phyloP scores from a whole-genome alignment of 2,797 vertebrate species.

The Dryobates pubescens region DNA sequence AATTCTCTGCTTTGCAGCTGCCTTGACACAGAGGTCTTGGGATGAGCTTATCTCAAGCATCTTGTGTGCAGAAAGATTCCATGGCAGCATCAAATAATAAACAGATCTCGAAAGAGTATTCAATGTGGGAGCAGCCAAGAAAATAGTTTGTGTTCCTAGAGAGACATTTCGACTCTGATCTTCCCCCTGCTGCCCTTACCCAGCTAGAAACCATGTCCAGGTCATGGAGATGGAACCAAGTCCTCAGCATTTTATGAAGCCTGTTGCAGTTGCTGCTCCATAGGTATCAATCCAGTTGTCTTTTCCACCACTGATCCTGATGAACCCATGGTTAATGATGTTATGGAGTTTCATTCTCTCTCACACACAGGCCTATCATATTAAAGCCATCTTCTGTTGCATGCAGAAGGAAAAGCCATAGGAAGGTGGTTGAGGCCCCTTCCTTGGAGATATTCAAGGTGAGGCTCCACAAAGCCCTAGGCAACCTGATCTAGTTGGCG shows the following conservation, averaged over 20 bases:
- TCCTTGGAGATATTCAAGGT: no score
- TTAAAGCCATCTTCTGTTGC: not conserved
- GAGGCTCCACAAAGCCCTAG: no score
- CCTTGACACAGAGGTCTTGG: constrained; percentile 9
- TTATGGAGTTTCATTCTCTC: not conserved
- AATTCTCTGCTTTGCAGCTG: not conserved
- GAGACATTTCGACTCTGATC: not conserved
- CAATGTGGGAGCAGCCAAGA: not conserved
- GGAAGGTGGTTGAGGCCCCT: no score
- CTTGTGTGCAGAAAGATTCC: constrained; percentile 22
- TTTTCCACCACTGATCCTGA: not conserved
- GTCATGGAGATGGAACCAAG: not conserved
- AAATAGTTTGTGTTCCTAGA: not conserved
- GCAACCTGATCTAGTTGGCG: no score
- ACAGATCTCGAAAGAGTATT: not conserved
- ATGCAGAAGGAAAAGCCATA: not conserved
- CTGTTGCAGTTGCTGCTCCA: not conserved
- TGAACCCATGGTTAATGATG: not conserved
- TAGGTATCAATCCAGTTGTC: rapidly evolving
- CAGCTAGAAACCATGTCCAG: not conserved
- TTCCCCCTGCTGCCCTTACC: not conserved
- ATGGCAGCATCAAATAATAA: constrained; percentile 20
- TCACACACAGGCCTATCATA: not conserved
- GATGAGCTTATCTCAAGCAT: constrained; percentile 37
- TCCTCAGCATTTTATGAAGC: not conserved